Percentiles rank a stretch among this genome's conserved stretches.
phyloP scores from a whole-genome alignment of 2,113 vertebrate species.

The Haliaeetus leucogaster region DNA sequence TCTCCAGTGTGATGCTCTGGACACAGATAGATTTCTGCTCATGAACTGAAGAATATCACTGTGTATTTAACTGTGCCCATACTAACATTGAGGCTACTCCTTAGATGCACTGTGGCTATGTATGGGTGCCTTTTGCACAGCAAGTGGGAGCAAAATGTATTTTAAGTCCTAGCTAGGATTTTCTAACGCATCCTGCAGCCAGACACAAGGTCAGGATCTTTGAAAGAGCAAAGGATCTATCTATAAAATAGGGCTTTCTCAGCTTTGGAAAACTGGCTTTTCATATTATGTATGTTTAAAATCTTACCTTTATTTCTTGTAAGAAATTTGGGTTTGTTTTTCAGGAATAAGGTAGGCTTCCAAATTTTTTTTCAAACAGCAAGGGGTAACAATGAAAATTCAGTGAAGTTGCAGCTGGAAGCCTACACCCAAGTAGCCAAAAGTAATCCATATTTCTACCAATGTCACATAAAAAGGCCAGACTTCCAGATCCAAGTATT shows the following conservation, averaged over 20 bases:
- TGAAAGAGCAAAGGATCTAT: neutral
- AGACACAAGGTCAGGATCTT: neutral
- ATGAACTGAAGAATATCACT: neutral
- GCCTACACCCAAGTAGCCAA: neutral
- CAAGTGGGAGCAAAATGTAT: accelerated
- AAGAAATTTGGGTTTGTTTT: too few relatives aligned
- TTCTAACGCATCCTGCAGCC: neutral
- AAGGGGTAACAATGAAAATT: neutral
- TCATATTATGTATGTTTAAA: neutral
- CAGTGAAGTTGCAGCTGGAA: neutral
- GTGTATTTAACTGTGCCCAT: neutral
- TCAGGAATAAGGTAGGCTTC: too few relatives aligned
- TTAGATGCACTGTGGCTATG: neutral
- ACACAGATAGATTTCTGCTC: neutral
- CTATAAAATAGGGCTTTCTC: neutral
- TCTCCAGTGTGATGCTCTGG: neutral
- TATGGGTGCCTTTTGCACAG: neutral
- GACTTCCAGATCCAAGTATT: neutral
- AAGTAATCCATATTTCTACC: neutral
- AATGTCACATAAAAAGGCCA: neutral
- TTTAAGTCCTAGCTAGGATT: neutral
- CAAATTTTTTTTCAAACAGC: neutral
- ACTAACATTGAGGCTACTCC: neutral
- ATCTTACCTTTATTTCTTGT: neutral
- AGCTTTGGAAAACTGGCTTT: neutral